Evolutionary conservation across 2,888 invertebrate genomes (phyloP).

Genomic region (Tachystola acroxantha): DNA sequence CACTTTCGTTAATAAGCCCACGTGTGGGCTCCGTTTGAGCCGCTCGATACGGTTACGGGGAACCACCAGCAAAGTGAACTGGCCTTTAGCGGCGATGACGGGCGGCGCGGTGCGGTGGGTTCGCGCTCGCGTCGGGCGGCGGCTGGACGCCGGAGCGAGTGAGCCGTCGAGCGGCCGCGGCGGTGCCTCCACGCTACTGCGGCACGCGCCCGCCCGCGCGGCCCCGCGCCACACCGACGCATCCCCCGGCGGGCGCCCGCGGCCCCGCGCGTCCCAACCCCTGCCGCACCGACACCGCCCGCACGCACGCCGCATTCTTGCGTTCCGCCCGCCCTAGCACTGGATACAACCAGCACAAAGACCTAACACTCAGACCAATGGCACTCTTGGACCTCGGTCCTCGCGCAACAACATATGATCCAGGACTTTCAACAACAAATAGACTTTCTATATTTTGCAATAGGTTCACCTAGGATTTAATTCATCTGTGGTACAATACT

Average conservation of each 20-base stretch:
- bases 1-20: conserved; percentile 1
- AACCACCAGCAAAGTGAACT: too few species aligned
- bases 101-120: conserved; percentile 38
- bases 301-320: conserved; percentile 75
- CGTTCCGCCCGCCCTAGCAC: conserved; percentile 32
- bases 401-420: too few species aligned
- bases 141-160: conserved; percentile 31
- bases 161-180: conserved; percentile 61
- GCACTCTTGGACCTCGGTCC: too few species aligned
- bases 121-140: conserved; percentile 46
- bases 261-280: conserved; percentile 23
- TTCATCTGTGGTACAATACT: too few species aligned
- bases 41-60: too few species aligned
- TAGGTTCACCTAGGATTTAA: too few species aligned
- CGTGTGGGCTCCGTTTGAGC: neutral
- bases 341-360: too few species aligned
- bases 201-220: conserved; percentile 60
- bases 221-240: conserved; percentile 26
- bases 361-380: too few species aligned
- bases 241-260: conserved; percentile 26
- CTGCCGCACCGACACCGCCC: conserved; percentile 38
- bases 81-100: conserved; percentile 10
- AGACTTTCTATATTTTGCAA: too few species aligned
- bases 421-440: too few species aligned
- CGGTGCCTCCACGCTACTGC: conserved; percentile 74